phyloP scores from a whole-genome alignment of 2,888 invertebrate species.

The Aelia acuminata region DNA sequence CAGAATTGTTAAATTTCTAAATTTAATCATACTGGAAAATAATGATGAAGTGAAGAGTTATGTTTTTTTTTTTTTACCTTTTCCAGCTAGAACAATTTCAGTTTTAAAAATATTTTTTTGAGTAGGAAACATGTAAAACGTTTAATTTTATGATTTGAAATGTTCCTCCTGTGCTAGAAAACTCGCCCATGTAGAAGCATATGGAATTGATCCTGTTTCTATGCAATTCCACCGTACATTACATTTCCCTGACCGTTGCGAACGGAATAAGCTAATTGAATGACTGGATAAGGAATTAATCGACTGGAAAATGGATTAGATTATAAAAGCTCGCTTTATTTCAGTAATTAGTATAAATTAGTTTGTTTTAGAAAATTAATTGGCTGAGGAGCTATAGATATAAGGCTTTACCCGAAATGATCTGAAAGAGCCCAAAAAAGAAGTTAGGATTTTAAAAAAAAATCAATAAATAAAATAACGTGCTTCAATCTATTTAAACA shows the following conservation, averaged over 20 bases:
- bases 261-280: neutral
- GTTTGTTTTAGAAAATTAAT: neutral
- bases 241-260: neutral
- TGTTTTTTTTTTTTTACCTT: neutral
- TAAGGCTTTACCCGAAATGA: neutral
- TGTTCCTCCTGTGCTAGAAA: neutral
- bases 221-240: neutral
- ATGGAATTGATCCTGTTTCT: neutral
- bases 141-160: neutral
- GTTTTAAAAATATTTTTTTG: neutral
- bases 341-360: neutral
- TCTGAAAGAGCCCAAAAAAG: neutral
- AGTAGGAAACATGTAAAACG: neutral
- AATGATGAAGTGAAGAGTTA: no score
- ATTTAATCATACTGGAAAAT: no score
- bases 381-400: neutral
- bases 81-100: neutral
- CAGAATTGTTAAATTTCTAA: no score
- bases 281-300: neutral
- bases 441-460: neutral
- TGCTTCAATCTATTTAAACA: no score
- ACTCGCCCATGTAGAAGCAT: neutral
- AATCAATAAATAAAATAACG: no score
- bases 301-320: neutral
- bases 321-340: neutral